These are phyloP conservation scores for Sialis fuliginosa DNA, from an alignment of 2,888 invertebrate species.

Conservation along the genomic window DNA sequence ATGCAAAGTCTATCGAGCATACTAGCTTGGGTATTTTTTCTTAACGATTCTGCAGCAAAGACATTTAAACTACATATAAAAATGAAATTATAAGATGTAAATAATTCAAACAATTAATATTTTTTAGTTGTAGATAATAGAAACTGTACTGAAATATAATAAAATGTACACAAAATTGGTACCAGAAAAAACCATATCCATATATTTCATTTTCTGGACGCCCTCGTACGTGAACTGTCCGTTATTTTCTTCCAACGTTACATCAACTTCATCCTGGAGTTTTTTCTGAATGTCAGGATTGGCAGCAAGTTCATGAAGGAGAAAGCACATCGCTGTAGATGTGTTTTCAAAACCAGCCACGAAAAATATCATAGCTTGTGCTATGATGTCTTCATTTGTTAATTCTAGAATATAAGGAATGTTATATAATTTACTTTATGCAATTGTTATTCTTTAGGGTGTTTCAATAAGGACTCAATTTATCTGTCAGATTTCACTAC, in stretches of 20 bases:
- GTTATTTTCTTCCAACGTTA: neutral
- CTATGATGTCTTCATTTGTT: slow-evolving; percentile 32
- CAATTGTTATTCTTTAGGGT: too few relatives aligned
- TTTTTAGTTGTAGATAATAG: too few relatives aligned
- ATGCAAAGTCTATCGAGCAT: slow-evolving; percentile 30
- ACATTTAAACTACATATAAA: neutral
- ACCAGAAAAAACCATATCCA: neutral
- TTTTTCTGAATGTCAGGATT: slow-evolving; percentile 1
- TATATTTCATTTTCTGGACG: slow-evolving; percentile 1
- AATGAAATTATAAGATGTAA: too few relatives aligned
- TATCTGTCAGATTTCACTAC: too few relatives aligned
- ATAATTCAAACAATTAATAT: too few relatives aligned
- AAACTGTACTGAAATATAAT: too few relatives aligned
- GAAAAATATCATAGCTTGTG: slow-evolving; percentile 23
- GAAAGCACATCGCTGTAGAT: neutral
- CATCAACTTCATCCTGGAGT: neutral
- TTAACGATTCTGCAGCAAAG: slow-evolving; percentile 24
- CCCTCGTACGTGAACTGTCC: slow-evolving; percentile 1
- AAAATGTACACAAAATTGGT: too few relatives aligned
- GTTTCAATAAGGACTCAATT: too few relatives aligned
- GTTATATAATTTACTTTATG: too few relatives aligned
- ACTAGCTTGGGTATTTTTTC: slow-evolving; percentile 30
- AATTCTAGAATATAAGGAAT: slow-evolving; percentile 5
- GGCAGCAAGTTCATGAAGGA: neutral
- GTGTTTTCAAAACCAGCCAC: slow-evolving; percentile 1